phyloP scores from a whole-genome alignment of 2,113 vertebrate species.

The Amphilophus citrinellus region DNA sequence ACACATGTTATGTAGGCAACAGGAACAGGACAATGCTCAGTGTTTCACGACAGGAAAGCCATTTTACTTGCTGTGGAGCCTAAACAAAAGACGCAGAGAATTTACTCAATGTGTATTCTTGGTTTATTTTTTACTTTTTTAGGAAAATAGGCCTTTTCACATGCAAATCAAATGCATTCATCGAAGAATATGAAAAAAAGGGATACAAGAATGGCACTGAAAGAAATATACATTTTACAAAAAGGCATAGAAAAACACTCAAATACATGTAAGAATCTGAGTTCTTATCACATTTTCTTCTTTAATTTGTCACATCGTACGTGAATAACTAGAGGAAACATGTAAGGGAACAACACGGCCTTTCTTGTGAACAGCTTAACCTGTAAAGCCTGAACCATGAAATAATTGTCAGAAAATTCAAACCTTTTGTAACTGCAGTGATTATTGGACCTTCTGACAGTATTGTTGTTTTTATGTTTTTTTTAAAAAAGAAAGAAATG shows the following conservation, averaged over 20 bases:
- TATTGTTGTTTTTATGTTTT: too few relatives aligned
- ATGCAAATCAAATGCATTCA: slow-evolving; percentile 71
- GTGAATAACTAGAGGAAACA: slow-evolving; percentile 32
- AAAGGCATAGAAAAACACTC: slow-evolving; percentile 64
- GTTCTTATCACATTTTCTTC: slow-evolving; percentile 21
- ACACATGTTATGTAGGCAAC: slow-evolving; percentile 11
- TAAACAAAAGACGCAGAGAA: slow-evolving; percentile 20
- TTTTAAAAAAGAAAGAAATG: too few relatives aligned
- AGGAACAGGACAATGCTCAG: neutral
- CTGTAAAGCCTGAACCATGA: too few relatives aligned
- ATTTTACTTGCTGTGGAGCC: neutral
- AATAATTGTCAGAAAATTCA: too few relatives aligned
- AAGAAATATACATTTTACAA: slow-evolving; percentile 72
- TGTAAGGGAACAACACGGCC: slow-evolving; percentile 13
- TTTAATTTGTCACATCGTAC: slow-evolving; percentile 27
- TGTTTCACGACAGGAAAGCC: neutral
- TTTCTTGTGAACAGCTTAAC: slow-evolving; percentile 10
- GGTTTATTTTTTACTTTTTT: slow-evolving; percentile 65
- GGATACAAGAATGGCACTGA: slow-evolving; percentile 66
- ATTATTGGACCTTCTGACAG: too few relatives aligned
- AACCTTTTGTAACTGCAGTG: too few relatives aligned
- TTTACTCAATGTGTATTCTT: slow-evolving; percentile 34
- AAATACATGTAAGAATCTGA: slow-evolving; percentile 45
- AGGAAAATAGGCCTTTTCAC: slow-evolving; percentile 78
- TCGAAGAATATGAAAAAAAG: slow-evolving; percentile 66